Evolutionary conservation across 2,888 invertebrate genomes (phyloP).

Genomic region (Belgica antarctica): DNA sequence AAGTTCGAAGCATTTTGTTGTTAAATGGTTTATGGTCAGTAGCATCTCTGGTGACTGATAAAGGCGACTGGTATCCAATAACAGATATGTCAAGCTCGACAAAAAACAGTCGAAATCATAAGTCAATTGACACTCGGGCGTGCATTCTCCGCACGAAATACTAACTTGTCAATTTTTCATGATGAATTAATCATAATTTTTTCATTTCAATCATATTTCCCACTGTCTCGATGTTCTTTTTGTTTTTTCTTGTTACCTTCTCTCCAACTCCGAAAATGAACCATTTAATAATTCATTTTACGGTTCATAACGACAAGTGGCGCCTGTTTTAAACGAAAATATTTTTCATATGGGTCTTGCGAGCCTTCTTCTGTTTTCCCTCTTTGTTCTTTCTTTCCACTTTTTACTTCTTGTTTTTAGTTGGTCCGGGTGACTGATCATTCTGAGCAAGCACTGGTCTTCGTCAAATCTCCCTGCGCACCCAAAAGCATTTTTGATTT

Average conservation of each 20-base stretch:
- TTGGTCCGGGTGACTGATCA: too few species aligned
- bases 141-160: background rate
- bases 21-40: slow-evolving; percentile 33
- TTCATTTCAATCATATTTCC: slow-evolving; percentile 31
- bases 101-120: slow-evolving; percentile 11
- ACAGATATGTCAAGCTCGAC: slow-evolving; percentile 15
- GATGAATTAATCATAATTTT: slow-evolving; percentile 35
- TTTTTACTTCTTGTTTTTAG: slow-evolving; percentile 12
- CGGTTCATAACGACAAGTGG: slow-evolving; percentile 43
- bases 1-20: background rate
- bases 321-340: slow-evolving; percentile 39
- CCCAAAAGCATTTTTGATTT: background rate
- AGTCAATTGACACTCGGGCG: slow-evolving; percentile 37
- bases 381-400: slow-evolving; percentile 13
- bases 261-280: slow-evolving; percentile 10
- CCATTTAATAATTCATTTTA: slow-evolving; percentile 43
- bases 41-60: slow-evolving; percentile 40
- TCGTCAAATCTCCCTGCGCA: too few species aligned
- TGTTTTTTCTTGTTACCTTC: background rate
- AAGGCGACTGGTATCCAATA: too few species aligned
- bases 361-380: slow-evolving; percentile 35
- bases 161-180: background rate
- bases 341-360: slow-evolving; percentile 37
- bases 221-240: background rate
- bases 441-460: too few species aligned